Percentiles rank a stretch among this genome's conserved stretches.
These are phyloP conservation scores for Cariama cristata DNA, from an alignment of 2,113 vertebrate genomes.

Conservation along the genomic window DNA sequence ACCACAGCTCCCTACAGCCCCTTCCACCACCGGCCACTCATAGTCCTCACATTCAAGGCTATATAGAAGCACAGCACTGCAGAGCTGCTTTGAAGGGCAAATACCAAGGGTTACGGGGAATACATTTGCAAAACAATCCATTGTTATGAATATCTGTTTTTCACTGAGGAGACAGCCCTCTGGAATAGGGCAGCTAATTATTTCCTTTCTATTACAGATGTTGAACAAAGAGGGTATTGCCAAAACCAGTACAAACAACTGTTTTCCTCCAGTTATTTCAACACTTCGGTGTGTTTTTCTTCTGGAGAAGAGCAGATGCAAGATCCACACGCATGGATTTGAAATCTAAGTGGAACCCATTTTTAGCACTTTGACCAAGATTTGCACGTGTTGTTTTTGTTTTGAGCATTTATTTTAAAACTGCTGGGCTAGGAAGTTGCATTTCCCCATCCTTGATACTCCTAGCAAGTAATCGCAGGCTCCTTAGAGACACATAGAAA, in stretches of 20 bases:
- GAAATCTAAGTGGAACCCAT: not conserved
- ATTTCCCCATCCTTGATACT: not conserved
- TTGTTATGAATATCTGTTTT: not conserved
- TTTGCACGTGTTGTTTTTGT: not conserved
- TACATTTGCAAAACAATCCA: constrained; percentile 4
- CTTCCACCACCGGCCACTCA: not conserved
- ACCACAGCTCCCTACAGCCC: constrained; percentile 1
- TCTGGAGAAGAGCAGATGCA: not conserved
- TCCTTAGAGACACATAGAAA: not conserved
- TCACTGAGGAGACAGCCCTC: not conserved
- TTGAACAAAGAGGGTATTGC: not conserved
- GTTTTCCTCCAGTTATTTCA: not conserved
- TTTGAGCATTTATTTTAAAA: not conserved
- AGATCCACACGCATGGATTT: not conserved
- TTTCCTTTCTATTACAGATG: constrained; percentile 41
- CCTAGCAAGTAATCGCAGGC: not conserved
- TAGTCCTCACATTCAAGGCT: not conserved
- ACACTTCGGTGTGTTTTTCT: not conserved
- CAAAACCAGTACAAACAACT: not conserved
- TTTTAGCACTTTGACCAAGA: not conserved
- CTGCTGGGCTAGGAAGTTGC: not conserved
- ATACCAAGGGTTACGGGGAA: not conserved
- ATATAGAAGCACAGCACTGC: fast-evolving
- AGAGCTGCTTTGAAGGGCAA: not conserved
- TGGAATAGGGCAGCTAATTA: not conserved